These are phyloP conservation scores for Neodiprion virginianus DNA, from an alignment of 1,140 invertebrate species.

Conservation along the genomic window DNA sequence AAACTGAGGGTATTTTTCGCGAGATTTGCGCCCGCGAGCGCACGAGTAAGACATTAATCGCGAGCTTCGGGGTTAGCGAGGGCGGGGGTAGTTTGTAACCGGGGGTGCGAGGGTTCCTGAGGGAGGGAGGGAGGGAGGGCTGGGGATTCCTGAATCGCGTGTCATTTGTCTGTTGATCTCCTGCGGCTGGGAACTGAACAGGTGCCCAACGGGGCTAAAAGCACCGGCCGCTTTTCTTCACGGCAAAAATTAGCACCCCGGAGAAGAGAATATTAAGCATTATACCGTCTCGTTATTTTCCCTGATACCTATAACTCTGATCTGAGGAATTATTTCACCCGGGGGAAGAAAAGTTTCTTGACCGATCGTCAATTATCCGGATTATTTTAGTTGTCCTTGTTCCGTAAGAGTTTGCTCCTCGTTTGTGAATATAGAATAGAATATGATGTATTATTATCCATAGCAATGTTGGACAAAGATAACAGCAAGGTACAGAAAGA, in stretches of 20 bases:
- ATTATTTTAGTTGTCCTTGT: no score
- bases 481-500: no score
- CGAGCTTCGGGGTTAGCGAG: conserved; percentile 24
- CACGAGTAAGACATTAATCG: conserved; percentile 58
- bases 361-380: no score
- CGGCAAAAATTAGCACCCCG: conserved; percentile 52
- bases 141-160: conserved; percentile 53
- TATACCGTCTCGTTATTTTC: background rate
- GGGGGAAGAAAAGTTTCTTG: no score
- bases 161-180: conserved; percentile 63
- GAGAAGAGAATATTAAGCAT: background rate
- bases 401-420: no score
- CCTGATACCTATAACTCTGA: background rate
- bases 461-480: no score
- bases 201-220: conserved; percentile 37
- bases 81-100: conserved; percentile 49
- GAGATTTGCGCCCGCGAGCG: conserved; percentile 35
- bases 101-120: conserved; percentile 25
- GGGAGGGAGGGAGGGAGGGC: conserved; percentile 26
- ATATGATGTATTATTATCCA: no score
- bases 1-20: conserved; percentile 18
- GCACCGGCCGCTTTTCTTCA: conserved; percentile 44
- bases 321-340: no score
- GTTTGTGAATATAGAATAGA: no score
- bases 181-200: conserved; percentile 55